These are phyloP conservation scores for Buceros bicornis DNA, from an alignment of 2,797 vertebrate species.

Conservation along the genomic window DNA sequence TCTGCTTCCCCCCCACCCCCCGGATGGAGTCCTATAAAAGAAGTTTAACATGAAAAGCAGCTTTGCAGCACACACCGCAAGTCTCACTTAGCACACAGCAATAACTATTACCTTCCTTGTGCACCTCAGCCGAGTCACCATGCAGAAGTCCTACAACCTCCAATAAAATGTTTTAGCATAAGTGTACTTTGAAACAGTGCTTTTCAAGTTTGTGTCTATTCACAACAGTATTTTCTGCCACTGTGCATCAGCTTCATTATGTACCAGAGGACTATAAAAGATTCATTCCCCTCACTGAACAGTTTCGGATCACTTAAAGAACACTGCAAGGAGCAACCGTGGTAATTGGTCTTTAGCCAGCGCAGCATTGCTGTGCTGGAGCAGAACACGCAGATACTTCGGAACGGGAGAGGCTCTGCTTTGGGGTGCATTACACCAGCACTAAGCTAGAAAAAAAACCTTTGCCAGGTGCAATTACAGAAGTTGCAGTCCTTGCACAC, in stretches of 20 bases:
- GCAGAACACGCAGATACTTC: neutral
- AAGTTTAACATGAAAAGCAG: neutral
- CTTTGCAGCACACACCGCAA: neutral
- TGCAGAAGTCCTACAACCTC: neutral
- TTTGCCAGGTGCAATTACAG: rapidly evolving
- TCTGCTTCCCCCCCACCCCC: neutral
- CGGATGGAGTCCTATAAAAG: neutral
- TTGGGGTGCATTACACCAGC: neutral
- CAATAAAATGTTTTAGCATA: neutral
- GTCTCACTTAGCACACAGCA: neutral
- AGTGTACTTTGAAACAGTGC: neutral
- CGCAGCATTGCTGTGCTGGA: neutral
- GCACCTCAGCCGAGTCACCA: neutral
- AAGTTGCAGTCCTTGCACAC: neutral
- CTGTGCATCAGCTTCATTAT: neutral
- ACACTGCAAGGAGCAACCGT: neutral
- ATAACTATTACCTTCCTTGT: neutral
- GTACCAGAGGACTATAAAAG: neutral
- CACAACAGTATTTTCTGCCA: neutral
- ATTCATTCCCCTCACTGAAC: neutral
- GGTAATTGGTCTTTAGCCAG: neutral
- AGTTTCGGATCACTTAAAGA: neutral
- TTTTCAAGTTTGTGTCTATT: neutral
- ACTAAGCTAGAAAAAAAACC: neutral
- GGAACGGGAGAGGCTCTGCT: neutral